Evolutionary conservation across 1,140 invertebrate species (phyloP).

Genomic region (Lepidurus apus): DNA sequence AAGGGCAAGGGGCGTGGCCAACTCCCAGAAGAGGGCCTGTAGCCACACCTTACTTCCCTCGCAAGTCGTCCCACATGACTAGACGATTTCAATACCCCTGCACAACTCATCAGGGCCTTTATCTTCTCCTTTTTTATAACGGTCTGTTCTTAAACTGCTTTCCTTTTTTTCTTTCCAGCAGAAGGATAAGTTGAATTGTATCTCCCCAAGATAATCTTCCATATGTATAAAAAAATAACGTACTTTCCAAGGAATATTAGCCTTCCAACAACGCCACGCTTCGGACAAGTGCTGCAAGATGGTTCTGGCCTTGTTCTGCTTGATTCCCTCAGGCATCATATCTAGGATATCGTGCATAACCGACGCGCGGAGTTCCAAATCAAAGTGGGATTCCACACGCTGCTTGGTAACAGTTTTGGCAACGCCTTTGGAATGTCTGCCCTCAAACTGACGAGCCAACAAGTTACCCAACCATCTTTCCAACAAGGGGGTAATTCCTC

Average conservation of each 20-base stretch:
- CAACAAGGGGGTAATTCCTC: slow-evolving; percentile 94
- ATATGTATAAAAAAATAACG: background rate
- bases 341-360: slow-evolving; percentile 99
- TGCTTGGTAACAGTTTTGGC: slow-evolving; percentile 99
- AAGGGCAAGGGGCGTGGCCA: background rate
- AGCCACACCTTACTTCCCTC: background rate
- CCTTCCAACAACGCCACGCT: slow-evolving; percentile 99
- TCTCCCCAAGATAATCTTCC: background rate
- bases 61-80: slow-evolving; percentile 24
- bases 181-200: background rate
- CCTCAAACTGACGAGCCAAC: slow-evolving; percentile 96
- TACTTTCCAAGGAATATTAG: slow-evolving; percentile 99
- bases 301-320: slow-evolving; percentile 98
- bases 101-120: slow-evolving; percentile 30
- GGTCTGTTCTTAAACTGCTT: too few species aligned
- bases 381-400: slow-evolving; percentile 98
- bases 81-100: slow-evolving; percentile 31
- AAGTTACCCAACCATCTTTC: slow-evolving; percentile 98
- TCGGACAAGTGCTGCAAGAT: slow-evolving; percentile 98
- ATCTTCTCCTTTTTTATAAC: background rate
- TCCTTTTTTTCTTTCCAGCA: background rate
- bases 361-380: slow-evolving; percentile 93
- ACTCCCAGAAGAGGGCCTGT: slow-evolving; percentile 28
- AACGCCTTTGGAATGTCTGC: slow-evolving; percentile 96
- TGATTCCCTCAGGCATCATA: slow-evolving; percentile 99